Conservation (phyloP, 2,888 invertebrate genomes). For the Cheilosia vernalis region DNA sequence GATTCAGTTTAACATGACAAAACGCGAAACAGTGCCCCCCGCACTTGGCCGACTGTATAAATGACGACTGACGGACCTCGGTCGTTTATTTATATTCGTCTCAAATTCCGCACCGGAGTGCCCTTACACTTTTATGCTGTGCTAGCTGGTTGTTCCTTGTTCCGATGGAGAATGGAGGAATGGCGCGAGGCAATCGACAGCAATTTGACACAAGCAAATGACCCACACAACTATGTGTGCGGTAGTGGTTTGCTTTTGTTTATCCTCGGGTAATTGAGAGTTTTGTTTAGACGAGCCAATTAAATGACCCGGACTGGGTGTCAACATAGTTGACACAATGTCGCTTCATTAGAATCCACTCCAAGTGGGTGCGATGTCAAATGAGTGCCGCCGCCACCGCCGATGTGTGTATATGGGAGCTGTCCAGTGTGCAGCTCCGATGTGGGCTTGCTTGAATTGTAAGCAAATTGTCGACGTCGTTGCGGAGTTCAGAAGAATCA, state of each 20-base stretch:
- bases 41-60: too few species aligned
- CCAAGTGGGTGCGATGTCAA: constrained; percentile 53
- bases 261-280: constrained; percentile 44
- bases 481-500: too few species aligned
- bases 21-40: constrained; percentile 24
- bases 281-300: constrained; percentile 52
- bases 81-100: constrained; percentile 64
- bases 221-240: background rate
- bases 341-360: constrained; percentile 57
- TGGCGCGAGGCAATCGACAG: constrained; percentile 64
- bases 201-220: constrained; percentile 59
- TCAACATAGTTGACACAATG: constrained; percentile 68
- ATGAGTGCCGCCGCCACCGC: background rate
- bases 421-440: background rate
- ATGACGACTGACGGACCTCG: background rate
- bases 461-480: constrained; percentile 24
- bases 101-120: constrained; percentile 64
- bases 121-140: constrained; percentile 68
- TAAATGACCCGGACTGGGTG: constrained; percentile 55
- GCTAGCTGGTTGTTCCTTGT: constrained; percentile 14
- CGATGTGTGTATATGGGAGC: constrained; percentile 11
- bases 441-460: constrained; percentile 47
- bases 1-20: constrained; percentile 51
- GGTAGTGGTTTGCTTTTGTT: constrained; percentile 12
- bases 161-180: constrained; percentile 6